Base-by-base conservation (phyloP, 1,140 invertebrate species). In the Anastrepha ludens region DNA sequence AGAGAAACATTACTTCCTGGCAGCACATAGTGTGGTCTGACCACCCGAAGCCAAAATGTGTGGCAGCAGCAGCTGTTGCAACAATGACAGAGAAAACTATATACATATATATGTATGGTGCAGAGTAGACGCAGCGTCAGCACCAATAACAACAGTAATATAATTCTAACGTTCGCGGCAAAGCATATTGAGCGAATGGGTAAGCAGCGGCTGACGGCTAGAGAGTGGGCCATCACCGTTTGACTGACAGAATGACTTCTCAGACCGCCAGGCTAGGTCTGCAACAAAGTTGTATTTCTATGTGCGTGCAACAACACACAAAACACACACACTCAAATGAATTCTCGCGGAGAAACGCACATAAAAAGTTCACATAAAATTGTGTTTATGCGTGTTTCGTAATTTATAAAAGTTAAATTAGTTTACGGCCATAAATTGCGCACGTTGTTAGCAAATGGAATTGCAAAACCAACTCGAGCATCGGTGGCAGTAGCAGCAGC, bases 351-450 rank as follows among this genome's bases (percentile, higher is more conserved):
- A 6, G 47, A 58, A 29, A 81, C 47, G 74, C 47, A 81, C 74
- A 81, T 81, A 81, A 81, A 81, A 81, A 81, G 74, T 81, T 81
- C 74, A 58, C 87, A 81, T 74, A 88, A 88, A 88, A 85, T 86
- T 88, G 87, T 88, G 81, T 88, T 88, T 88, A 88, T 88, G 87
- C 87, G 87, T 88, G 87, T 88, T 85, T 85, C 64, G 81, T 88
- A 88, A 88, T 88, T 88, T 88, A 88, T 88, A 88, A 88, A 88
- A 88, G 78, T 88, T 88, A 88, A 88, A 88, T 88, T 88, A 88
- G 87, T 88, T 88, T 86, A 86, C 59, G 87, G 65, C 65, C 87
- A 88, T 88, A 88, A 87, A 88, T 88, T 88, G 81, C 41, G 58
- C 70, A 81, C 44, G 87, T 87, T 87, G 87, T 87, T 87, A 85